Evolutionary conservation across 2,888 invertebrate genomes (phyloP), one percentile per base, ranked within the genome.

Genomic region (Criorhina ranunculi): DNA sequence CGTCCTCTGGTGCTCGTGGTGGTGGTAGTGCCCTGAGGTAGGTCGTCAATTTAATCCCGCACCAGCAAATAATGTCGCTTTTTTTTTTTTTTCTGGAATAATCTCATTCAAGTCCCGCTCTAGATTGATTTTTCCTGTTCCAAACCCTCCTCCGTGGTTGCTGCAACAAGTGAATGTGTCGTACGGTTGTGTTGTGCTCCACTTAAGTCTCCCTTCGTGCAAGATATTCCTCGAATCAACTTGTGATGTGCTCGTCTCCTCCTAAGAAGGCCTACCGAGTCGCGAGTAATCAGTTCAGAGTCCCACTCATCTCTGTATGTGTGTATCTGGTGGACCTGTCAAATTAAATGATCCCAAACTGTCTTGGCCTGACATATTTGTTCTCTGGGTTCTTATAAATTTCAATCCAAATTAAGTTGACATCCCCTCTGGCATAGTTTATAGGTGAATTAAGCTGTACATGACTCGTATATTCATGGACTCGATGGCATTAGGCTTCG

Each of bases 351-450:
- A 88, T 87, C 87, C 87, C 86, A 79, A 87, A 87, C 86, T 88
- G 87, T 87, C 87, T 85, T 75, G 69, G 80, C 60, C 87, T 88
- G 88, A 88, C 88, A 88, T 88, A 88, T 88, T 88, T 88, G 87
- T 87, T 88, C 86, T 77, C 79, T 72, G 86, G 79, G 75, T 86
- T 87, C 87, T 87, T 88, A 87, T 88, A 88, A 87, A 88, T 87
- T 87, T 87, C 88, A 88, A 88, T 87, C 88, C 86, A 88, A 88
- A 88, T 88, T 88, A 88, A 88, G 88, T 88, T 87, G 88, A 88
- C 88, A 88, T 86, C 76, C 67, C 55, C 59, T 70, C 70, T 81
- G 81, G 76, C 86, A 70, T 81, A 86, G 86, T 86, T 86, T 87
- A 83, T 87, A 87, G 87, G 83, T 85, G 87, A 88, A 88, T 88